Base-by-base conservation (phyloP, 2,113 vertebrate genomes). In the Garra rufa region DNA sequence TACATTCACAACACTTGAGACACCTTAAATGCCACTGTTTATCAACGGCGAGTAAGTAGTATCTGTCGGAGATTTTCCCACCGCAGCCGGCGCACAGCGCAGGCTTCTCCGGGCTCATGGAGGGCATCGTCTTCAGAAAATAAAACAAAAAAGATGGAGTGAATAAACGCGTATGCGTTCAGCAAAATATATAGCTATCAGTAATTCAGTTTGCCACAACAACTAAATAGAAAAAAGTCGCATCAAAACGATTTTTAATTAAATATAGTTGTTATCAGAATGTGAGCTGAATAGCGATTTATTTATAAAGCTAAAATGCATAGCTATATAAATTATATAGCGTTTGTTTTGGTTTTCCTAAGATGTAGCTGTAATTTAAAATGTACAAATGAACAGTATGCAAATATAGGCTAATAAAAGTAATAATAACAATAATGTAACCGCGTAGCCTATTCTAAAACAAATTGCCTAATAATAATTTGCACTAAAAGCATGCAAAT, bases 1-100 rank as follows among this genome's bases (percentile, higher is more conserved):
- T 99, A 96, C 98, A 99, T 96, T 99, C 98, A 95, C 97, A 99
- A 95, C 98, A 99, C 90, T 99, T 99, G 90, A 99, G 96, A 88
- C 98, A 99, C 88, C 97, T 94, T 87, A 99, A 95, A 92, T 99
- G 98, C 98, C 98, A 99, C 94, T 99, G 98, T 83, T 99, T 99
- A 95, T 99, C 98, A 91, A 99, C 98, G 59, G 98, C 98, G 94
- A 99, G 96, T 90, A 99, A 95, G 95, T 99, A 99, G 91, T 99
- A 99, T 94, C 98, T 96, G 91, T 99, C 98, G 75, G 97, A 97
- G 91, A 99, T 99, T 94, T 98, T 99, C 71, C 97, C 97, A 41
- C 98, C 98, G 78, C 98, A 99, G 89, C 98, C 98, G 84, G 98
- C 98, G 77, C 98, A 99, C 94, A 99, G 92, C 83, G 98, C 97